phyloP scores from a whole-genome alignment of 2,113 vertebrate genomes.

The Chaetops frenatus region DNA sequence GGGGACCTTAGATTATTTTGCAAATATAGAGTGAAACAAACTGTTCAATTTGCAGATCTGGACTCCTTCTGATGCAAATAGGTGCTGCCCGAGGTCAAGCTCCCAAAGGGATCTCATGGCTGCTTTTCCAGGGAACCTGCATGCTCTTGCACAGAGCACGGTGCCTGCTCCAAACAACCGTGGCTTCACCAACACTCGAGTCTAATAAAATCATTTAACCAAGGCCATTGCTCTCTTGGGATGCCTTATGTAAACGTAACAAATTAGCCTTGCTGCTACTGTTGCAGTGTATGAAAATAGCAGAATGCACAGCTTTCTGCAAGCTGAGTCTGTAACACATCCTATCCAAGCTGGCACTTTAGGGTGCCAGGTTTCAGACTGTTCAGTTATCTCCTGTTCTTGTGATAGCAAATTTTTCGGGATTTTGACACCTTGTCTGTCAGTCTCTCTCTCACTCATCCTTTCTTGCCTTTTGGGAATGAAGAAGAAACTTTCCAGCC shows the following conservation, averaged over 20 bases:
- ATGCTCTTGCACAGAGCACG: not conserved
- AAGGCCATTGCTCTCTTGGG: not conserved
- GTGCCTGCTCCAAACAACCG: not conserved
- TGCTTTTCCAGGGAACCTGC: not conserved
- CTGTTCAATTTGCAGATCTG: not conserved
- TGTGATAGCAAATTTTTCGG: not conserved
- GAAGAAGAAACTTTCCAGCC: not conserved
- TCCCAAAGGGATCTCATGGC: not conserved
- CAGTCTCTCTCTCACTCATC: not conserved
- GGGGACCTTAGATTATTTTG: not conserved
- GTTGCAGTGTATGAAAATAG: not conserved
- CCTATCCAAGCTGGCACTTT: not conserved
- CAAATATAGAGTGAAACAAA: not conserved
- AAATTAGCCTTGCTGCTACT: not conserved
- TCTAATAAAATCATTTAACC: not conserved
- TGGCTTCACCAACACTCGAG: not conserved
- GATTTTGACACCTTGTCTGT: constrained; percentile 34
- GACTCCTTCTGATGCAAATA: not conserved
- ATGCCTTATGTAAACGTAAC: not conserved
- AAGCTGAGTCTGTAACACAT: not conserved
- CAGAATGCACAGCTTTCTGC: not conserved
- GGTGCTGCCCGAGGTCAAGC: not conserved
- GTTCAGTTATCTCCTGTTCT: not conserved
- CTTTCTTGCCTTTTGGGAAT: not conserved
- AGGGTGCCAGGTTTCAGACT: not conserved